Base-by-base conservation (phyloP, 2,888 invertebrate species). In the Argyresthia albistria region DNA sequence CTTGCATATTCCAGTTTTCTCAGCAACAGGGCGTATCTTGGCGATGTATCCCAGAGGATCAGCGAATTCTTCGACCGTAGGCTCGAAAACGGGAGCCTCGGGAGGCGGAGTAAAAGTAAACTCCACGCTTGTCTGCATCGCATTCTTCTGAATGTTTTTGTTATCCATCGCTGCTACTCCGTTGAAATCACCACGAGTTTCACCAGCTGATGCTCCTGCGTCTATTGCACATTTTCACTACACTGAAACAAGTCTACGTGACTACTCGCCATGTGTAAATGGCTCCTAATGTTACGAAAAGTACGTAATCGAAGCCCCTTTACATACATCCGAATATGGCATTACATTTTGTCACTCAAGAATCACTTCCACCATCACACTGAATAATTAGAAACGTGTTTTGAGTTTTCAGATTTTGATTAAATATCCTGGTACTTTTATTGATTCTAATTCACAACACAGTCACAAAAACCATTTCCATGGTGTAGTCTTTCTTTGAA, bases 1-100 rank as follows among this genome's bases (percentile, higher is more conserved):
- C 88, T 93, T 93, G 69, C 93, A 92, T 58, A 94, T 93, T 56
- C 94, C 94, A 56, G 90, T 90, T 74, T 90, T 89, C 72, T 93
- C 92, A 10, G 92, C 94, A 49, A 91, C 88, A 15, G 92, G 91
- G 53, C 91, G 88, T 60, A 94, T 93, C 82, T 93, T 92, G 43
- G 90, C 90, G 54, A 94, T 92, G 69, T 93, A 94, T 54, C 89
- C 91, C 59, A 94, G 77, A 42, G 93, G 93, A 80, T 94, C 93
- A 62, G 87, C 74, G 72, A 93, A 94, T 74, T 94, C 94, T 76
- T 93, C 93, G 55, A 79, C 83, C 42, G 91, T 92, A 55, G 94
- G 94, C 64, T 90, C 88, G 70, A 92, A 94, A 53, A 92, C 90
- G 35, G 93, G 93, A 57, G 93, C 93, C 69, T 92, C 91, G 25